These are phyloP conservation scores for Ashinkailepas kermadecensis DNA, from an alignment of 2,888 invertebrate species.

Conservation along the genomic window DNA sequence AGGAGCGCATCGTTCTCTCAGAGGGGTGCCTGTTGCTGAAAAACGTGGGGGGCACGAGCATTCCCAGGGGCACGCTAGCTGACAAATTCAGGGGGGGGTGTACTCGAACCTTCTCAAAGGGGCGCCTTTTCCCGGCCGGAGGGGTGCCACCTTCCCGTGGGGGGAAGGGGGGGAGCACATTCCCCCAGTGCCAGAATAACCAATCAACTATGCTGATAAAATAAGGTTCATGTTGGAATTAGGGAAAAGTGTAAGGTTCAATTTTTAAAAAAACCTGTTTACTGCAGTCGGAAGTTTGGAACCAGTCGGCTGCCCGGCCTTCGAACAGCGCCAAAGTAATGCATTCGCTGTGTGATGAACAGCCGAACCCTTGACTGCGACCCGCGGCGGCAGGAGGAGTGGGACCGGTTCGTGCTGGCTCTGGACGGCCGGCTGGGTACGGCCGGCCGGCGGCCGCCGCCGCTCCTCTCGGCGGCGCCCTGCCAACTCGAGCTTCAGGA, in stretches of 20 bases:
- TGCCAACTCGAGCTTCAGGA: not conserved
- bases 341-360: not conserved
- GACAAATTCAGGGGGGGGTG: no score
- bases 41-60: no score
- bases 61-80: no score
- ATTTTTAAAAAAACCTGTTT: not conserved
- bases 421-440: not conserved
- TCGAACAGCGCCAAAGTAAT: not conserved
- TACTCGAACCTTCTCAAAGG: no score
- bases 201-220: no score
- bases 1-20: no score
- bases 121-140: no score
- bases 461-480: not conserved
- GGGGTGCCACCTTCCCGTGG: no score
- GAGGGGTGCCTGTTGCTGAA: no score
- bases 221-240: not conserved
- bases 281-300: no score
- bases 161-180: no score
- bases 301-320: not conserved
- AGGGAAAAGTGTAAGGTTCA: not conserved
- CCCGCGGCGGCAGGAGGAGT: not conserved
- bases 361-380: not conserved
- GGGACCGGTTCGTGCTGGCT: not conserved
- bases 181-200: no score
- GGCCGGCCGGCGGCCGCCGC: not conserved